These are phyloP conservation scores for Rallus crepitans DNA, from an alignment of 2,797 vertebrate genomes.

Conservation along the genomic window DNA sequence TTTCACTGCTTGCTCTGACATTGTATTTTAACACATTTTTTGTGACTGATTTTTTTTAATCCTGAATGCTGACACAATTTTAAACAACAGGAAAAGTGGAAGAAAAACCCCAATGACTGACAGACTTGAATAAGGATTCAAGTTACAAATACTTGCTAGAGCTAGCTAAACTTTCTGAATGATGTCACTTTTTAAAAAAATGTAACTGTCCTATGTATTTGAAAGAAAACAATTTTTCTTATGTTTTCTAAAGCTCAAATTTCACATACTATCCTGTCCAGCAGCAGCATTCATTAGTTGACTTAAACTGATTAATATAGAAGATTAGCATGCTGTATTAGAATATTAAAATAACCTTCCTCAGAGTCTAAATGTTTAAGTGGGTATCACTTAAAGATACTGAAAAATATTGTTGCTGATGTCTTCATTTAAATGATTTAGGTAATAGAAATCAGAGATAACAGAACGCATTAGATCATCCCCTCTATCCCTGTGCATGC, in stretches of 20 bases:
- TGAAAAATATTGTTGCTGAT: neutral
- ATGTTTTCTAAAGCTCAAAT: neutral
- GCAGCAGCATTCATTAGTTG: neutral
- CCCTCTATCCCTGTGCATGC: neutral
- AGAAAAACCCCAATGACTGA: rapidly evolving
- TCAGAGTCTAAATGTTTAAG: neutral
- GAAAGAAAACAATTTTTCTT: neutral
- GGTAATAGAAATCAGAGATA: neutral
- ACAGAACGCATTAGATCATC: neutral
- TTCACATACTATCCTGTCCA: neutral
- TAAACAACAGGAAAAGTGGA: neutral
- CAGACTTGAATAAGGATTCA: neutral
- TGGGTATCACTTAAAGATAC: neutral
- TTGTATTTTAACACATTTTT: neutral
- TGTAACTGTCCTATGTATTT: neutral
- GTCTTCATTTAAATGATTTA: neutral
- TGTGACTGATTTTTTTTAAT: neutral
- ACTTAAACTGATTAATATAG: neutral
- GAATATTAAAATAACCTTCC: neutral
- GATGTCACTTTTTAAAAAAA: neutral
- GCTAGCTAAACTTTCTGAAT: neutral
- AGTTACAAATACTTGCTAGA: neutral
- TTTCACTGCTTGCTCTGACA: neutral
- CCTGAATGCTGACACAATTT: neutral
- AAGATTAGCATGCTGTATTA: neutral